Evolutionary conservation across 2,113 vertebrate species (phyloP), one percentile per base, ranked within the genome.

Genomic region (Callopanchax toddi): DNA sequence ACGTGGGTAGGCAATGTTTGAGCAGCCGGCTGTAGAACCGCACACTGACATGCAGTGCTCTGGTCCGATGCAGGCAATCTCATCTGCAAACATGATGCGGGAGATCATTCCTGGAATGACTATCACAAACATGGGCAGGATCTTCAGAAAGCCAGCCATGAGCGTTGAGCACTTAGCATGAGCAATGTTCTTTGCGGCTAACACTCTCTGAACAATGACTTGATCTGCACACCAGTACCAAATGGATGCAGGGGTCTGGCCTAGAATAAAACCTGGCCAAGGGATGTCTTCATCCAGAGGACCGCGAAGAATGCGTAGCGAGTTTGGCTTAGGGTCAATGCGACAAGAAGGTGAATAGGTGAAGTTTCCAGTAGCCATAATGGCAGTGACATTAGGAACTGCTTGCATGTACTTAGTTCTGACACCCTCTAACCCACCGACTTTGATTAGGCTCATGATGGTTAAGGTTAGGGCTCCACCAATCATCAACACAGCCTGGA

Each of bases 141-240:
- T 81, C 83, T 99, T 99, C 55, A 99, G 84, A 71, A 97, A 92
- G 36, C 97, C 97, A 39, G 97, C 97, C 96, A 99, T 98, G 25
- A 99, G 93, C 6, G 97, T 99, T 8, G 97, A 90, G 78, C 96
- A 93, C 76, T 99, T 99, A 50, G 96, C 97, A 4, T 99, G 96
- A 64, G 89, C 93, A 45, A 99, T 92, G 89, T 98, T 99, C 86
- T 98, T 99, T 44, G 97, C 97, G 1, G 97, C 96, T 34, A 99
- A 89, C 0, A 99, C 97, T 75, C 97, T 92, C 88, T 99, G 97
- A 50, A 99, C 97, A 17, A 99, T 99, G 77, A 99, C 97, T 81
- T 99, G 97, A 88, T 99, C 97, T 0, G 97, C 95, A 84, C 97
- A 99, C 97, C 97, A 99, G 87, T 99, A 99, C 97, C 97, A 99